These are phyloP conservation scores for Halictus ligatus DNA, from an alignment of 2,888 invertebrate species.

Conservation along the genomic window DNA sequence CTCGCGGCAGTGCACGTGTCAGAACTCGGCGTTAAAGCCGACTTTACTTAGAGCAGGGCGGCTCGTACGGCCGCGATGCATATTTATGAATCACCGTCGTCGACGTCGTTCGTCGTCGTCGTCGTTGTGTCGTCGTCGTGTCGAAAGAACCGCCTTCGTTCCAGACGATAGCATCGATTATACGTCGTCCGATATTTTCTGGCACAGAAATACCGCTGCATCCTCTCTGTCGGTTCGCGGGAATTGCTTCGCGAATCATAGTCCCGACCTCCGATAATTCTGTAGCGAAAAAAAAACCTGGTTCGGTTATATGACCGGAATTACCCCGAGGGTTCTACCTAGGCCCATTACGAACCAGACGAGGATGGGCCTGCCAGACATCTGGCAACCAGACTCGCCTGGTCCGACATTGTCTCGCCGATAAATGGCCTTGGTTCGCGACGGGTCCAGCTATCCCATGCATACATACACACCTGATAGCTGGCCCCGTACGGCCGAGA, in stretches of 20 bases:
- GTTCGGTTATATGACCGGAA: too few relatives aligned
- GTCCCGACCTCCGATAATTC: not conserved
- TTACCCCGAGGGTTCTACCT: too few relatives aligned
- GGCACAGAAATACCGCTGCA: slow-evolving; percentile 45
- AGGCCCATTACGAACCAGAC: too few relatives aligned
- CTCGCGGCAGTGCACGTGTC: slow-evolving; percentile 50
- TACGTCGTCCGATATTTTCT: slow-evolving; percentile 62
- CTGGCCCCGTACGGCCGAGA: too few relatives aligned
- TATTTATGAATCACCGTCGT: slow-evolving; percentile 73
- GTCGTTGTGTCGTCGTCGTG: slow-evolving; percentile 42
- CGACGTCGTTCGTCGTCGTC: slow-evolving; percentile 34
- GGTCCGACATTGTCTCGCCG: too few relatives aligned
- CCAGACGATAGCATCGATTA: slow-evolving; percentile 75
- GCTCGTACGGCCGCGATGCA: slow-evolving; percentile 68
- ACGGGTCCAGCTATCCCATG: too few relatives aligned
- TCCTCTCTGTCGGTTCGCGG: not conserved
- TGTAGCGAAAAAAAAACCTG: too few relatives aligned
- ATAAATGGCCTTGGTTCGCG: too few relatives aligned
- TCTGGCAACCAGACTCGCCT: too few relatives aligned
- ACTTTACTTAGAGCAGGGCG: slow-evolving; percentile 66
- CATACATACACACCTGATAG: too few relatives aligned
- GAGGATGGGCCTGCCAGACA: too few relatives aligned
- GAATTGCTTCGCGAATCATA: not conserved
- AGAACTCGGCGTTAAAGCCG: slow-evolving; percentile 59
- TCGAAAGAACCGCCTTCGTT: slow-evolving; percentile 68